Evolutionary conservation across 1,140 invertebrate species (phyloP).

Genomic region (Zaprionus inermis): DNA sequence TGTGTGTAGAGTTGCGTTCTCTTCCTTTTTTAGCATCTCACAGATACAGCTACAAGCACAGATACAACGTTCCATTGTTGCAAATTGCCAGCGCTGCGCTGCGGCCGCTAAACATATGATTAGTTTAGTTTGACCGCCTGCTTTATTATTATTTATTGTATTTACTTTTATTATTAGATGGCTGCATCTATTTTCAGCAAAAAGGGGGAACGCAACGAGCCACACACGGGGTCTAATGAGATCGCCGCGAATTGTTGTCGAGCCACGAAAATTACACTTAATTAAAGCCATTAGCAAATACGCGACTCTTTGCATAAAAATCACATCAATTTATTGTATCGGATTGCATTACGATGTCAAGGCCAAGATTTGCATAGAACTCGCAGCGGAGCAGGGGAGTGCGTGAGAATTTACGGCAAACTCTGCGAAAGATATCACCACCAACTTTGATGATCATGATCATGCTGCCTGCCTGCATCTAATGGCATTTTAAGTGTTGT

Average conservation of each 20-base stretch:
- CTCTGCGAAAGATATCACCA: background rate
- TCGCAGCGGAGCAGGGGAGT: constrained; percentile 51
- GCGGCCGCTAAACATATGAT: constrained; percentile 62
- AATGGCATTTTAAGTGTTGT: constrained; percentile 19
- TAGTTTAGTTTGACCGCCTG: constrained; percentile 66
- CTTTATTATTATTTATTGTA: constrained; percentile 77
- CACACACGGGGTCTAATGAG: constrained; percentile 4
- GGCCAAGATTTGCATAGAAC: constrained; percentile 71
- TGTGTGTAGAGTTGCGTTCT: constrained; percentile 64
- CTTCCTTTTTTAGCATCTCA: constrained; percentile 47
- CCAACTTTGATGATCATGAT: background rate
- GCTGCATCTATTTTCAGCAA: constrained; percentile 66
- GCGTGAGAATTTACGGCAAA: constrained; percentile 49
- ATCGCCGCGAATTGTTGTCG: constrained; percentile 15
- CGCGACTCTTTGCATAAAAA: constrained; percentile 63
- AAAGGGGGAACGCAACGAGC: constrained; percentile 3
- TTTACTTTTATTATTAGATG: constrained; percentile 78
- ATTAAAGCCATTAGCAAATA: constrained; percentile 69
- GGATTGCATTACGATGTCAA: constrained; percentile 67
- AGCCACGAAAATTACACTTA: constrained; percentile 62
- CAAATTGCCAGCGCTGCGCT: constrained; percentile 60
- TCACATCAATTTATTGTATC: constrained; percentile 77
- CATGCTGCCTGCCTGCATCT: background rate
- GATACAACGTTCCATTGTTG: constrained; percentile 64
- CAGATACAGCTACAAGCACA: constrained; percentile 49